Conservation (phyloP, 2,797 vertebrate genomes). For the Chrysolophus pictus region DNA sequence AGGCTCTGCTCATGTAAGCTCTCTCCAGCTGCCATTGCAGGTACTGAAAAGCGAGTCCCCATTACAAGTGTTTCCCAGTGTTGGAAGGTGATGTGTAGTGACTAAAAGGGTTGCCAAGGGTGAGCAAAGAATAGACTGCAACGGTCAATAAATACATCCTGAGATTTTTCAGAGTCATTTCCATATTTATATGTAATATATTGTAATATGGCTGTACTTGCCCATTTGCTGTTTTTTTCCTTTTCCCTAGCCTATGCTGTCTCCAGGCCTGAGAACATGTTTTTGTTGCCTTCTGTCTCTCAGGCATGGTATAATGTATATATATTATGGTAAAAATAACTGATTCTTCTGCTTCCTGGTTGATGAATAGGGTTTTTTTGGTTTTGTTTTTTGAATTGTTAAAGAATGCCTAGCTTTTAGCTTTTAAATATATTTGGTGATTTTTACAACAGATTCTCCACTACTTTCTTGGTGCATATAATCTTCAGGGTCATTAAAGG, state of each 20-base stretch:
- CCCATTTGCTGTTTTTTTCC: neutral
- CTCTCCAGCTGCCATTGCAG: conserved; percentile 12
- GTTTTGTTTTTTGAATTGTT: neutral
- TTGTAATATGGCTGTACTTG: neutral
- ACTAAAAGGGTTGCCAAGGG: conserved; percentile 14
- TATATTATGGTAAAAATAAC: too few relatives aligned
- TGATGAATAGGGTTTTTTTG: conserved; percentile 23
- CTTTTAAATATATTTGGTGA: conserved; percentile 62
- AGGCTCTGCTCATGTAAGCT: neutral
- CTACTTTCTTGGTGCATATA: neutral
- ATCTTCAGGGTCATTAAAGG: conserved; percentile 15
- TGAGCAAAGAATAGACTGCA: conserved; percentile 11
- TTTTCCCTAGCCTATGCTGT: neutral
- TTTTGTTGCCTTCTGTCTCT: conserved; percentile 3
- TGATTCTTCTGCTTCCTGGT: neutral
- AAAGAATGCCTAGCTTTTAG: conserved; percentile 38
- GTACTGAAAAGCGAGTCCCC: neutral
- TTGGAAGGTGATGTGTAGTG: neutral
- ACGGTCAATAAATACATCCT: neutral
- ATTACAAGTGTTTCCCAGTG: conserved; percentile 8
- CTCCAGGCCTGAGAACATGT: conserved; percentile 16
- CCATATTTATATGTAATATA: neutral
- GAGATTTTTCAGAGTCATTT: conserved; percentile 9
- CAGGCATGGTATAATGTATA: neutral
- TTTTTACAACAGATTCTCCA: conserved; percentile 48